A percentile compares a stretch with the other conserved stretches of the same genome.
phyloP scores from a whole-genome alignment of 2,113 vertebrate genomes.

The Nesospiza acunhae region DNA sequence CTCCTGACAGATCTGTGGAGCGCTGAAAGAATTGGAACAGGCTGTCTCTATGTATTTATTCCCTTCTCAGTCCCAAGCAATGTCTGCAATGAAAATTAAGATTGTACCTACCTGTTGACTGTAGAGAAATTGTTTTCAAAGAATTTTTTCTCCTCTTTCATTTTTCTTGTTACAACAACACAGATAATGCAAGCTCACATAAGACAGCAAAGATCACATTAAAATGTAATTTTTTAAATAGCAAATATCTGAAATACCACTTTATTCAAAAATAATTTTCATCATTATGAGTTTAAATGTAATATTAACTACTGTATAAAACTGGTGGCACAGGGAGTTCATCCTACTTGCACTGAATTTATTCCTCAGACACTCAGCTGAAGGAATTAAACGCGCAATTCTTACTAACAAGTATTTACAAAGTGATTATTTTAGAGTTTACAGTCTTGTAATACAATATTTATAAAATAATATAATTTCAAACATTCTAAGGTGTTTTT shows the following conservation, averaged over 20 bases:
- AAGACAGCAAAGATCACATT: not conserved
- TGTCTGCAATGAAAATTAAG: constrained; percentile 6
- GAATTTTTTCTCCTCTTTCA: not conserved
- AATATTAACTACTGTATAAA: not conserved
- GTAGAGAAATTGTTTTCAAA: not conserved
- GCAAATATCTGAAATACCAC: not conserved
- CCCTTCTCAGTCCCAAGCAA: not conserved
- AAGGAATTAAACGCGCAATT: constrained; percentile 22
- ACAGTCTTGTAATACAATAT: constrained; percentile 1
- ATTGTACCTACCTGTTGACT: not conserved
- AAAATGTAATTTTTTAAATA: not conserved
- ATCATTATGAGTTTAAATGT: constrained; percentile 1
- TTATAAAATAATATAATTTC: constrained; percentile 38
- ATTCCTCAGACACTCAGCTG: not conserved
- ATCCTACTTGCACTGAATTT: not conserved
- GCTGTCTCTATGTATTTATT: not conserved
- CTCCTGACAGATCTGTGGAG: not conserved
- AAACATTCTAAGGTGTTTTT: constrained; percentile 33
- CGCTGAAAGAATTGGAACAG: not conserved
- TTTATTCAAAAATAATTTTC: not conserved
- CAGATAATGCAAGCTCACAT: not conserved
- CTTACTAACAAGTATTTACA: constrained; percentile 33
- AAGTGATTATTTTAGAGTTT: constrained; percentile 32
- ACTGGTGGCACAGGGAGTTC: not conserved
- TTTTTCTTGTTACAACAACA: not conserved